Base-by-base conservation (phyloP, 2,888 invertebrate species). In the Apeira syringaria region DNA sequence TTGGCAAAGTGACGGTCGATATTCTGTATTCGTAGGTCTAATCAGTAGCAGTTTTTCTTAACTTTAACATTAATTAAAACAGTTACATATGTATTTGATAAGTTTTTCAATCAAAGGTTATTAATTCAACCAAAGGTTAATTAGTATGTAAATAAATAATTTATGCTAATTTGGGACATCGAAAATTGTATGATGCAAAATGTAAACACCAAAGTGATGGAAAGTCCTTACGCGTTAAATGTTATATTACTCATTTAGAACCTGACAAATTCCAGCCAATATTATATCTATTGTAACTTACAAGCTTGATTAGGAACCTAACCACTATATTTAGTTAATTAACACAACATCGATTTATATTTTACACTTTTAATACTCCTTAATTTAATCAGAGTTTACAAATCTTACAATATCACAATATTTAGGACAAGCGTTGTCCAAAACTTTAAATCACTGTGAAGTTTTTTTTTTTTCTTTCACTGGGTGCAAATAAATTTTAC, bases 401-500 rank as follows among this genome's bases (percentile, higher is more conserved):
- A 20, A 20, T 20, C 77, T 80, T 80, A 84, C 79, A 85, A 86
- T 88, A 88, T 88, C 88, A 88, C 88, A 88, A 41, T 83, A 79
- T 79, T 73, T 68, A 66, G 80, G 79, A 81, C 77, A 60, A 50
- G 41, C 50, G 44, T 38, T 53, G 77, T 69, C 83, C 83, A 47
- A 51, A 53, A 61, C 50, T 49, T 36, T 36, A 51, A 59, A 59
- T 40, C 46, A 54, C 44, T 29, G 40, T 37, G 47, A 48, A 41
- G 35, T 10, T 22, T 12, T 20, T 13, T 6, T 24, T 44, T 36
- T 33, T 40, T 38, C 38, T 46, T 53, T 43, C 52, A 55, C 54
- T 55, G 48, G 47, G 43, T 43, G 40, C 36, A 27, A 27, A 26
- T 24, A 7, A 32, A 24, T 24, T 41, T 47, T 39, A 38, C 40